These are phyloP conservation scores for Sturnus vulgaris DNA, from an alignment of 2,113 vertebrate genomes.

Conservation along the genomic window DNA sequence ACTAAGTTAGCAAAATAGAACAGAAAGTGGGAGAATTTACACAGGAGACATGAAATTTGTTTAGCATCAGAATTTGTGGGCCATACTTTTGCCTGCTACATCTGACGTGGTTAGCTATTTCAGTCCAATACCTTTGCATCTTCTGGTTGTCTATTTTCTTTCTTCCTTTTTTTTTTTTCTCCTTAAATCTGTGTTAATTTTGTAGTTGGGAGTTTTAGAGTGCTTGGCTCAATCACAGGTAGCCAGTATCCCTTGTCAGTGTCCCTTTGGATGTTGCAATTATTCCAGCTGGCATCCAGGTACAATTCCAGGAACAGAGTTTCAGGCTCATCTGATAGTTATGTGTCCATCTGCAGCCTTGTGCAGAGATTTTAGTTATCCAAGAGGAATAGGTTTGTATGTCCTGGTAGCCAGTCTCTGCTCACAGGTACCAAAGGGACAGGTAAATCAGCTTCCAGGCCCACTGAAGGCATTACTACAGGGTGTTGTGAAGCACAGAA, in stretches of 20 bases:
- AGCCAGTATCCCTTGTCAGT: background rate
- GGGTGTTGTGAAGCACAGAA: background rate
- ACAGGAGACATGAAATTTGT: background rate
- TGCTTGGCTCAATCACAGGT: background rate
- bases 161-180: background rate
- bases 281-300: background rate
- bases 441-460: background rate
- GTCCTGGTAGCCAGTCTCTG: background rate
- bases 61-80: background rate
- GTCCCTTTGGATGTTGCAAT: background rate
- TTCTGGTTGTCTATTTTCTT: background rate
- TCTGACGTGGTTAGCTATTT: background rate
- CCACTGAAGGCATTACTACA: rapidly evolving
- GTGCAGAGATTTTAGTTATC: background rate
- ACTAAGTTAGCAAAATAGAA: slow-evolving; percentile 21
- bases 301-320: background rate
- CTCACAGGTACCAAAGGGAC: background rate
- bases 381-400: background rate
- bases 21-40: background rate
- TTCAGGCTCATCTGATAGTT: background rate
- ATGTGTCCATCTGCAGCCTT: background rate
- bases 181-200: background rate
- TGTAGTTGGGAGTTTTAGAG: background rate
- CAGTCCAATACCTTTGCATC: background rate
- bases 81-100: background rate